These are phyloP conservation scores for Anas acuta DNA, from an alignment of 2,797 vertebrate genomes.

Conservation along the genomic window DNA sequence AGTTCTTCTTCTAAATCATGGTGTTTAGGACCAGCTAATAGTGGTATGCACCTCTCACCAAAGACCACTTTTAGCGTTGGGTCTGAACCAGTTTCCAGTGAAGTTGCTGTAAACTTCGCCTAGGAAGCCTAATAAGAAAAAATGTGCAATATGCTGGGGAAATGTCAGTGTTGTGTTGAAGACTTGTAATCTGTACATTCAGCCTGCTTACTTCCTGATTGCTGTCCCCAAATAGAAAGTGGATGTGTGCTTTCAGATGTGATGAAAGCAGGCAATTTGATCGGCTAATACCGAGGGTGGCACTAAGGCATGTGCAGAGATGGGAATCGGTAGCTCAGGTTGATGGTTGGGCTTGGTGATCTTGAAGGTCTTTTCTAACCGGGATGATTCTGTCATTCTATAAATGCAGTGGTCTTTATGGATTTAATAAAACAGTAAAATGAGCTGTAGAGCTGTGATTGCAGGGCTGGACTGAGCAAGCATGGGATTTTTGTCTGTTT, in stretches of 20 bases:
- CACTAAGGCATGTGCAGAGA: not conserved
- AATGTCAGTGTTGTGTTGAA: rapidly evolving
- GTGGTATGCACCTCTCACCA: not conserved
- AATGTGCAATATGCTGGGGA: not conserved
- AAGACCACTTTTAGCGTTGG: not conserved
- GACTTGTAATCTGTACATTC: not conserved
- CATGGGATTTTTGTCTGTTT: too few relatives aligned
- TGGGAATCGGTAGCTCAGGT: not conserved
- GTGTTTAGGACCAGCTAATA: not conserved
- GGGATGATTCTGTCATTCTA: not conserved
- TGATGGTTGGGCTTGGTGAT: not conserved
- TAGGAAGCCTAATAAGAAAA: not conserved
- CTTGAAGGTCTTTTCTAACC: not conserved
- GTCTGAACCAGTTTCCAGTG: not conserved
- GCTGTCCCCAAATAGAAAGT: not conserved
- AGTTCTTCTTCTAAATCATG: not conserved
- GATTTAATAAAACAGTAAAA: not conserved
- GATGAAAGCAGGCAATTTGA: not conserved
- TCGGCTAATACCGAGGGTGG: not conserved
- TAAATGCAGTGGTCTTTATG: not conserved
- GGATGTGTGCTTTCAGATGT: not conserved
- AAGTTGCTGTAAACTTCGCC: not conserved
- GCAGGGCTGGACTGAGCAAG: not conserved
- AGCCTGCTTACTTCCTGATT: not conserved
- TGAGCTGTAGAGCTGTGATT: not conserved